A percentile compares a stretch with the other conserved stretches of the same genome.
Conservation (phyloP, 2,888 invertebrate species). For the Meloe dianella region DNA sequence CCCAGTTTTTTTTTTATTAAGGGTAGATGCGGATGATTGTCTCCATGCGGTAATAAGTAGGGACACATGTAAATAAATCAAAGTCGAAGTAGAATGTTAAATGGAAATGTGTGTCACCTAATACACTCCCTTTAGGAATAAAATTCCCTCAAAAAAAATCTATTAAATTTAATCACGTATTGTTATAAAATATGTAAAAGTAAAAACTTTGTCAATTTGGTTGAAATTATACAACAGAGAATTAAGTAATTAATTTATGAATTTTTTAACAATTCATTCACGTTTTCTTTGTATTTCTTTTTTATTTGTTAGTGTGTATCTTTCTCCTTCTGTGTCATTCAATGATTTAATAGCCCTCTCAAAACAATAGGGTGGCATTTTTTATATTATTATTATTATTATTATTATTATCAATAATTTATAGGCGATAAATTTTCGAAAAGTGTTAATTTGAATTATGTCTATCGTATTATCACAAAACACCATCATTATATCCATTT, state of each 20-base stretch:
- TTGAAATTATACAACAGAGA: neutral
- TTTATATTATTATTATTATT: too few relatives aligned
- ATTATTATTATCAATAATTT: neutral
- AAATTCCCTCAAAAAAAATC: conserved; percentile 10
- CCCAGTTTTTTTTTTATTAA: neutral
- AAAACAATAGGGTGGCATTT: neutral
- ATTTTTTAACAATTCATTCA: neutral
- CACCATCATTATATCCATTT: conserved; percentile 15
- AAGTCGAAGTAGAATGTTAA: conserved; percentile 18
- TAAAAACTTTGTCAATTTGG: neutral
- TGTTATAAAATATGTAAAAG: neutral
- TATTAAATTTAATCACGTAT: neutral
- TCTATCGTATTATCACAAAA: conserved; percentile 14
- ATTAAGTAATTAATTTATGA: neutral
- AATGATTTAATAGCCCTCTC: neutral
- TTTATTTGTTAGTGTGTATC: neutral
- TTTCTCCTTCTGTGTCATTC: neutral
- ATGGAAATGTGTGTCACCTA: conserved; percentile 27
- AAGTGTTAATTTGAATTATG: conserved; percentile 4
- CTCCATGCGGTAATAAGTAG: neutral
- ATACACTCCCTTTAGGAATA: conserved; percentile 21
- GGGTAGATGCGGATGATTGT: neutral
- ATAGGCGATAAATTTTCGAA: neutral
- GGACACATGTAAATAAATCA: conserved; percentile 25
- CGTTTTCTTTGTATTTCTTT: neutral